Evolutionary conservation across 2,888 invertebrate genomes (phyloP).

Genomic region (Silvanus unidentatus): DNA sequence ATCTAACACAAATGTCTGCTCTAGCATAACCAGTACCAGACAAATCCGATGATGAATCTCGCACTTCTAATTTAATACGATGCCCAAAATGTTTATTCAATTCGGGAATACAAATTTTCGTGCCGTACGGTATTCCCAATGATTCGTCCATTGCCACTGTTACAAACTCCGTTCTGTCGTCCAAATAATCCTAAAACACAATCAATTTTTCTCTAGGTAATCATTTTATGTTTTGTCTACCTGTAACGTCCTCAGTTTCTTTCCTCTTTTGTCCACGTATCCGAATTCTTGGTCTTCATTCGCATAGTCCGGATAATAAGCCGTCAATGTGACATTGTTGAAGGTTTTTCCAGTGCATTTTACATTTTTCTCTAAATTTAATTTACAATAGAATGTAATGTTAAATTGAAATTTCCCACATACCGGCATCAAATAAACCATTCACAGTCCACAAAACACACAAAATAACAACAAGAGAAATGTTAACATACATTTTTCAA

Average conservation of each 20-base stretch:
- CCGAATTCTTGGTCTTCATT: slow-evolving; percentile 44
- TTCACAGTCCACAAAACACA: not conserved
- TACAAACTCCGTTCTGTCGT: slow-evolving; percentile 46
- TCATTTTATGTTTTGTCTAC: slow-evolving; percentile 32
- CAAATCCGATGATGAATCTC: slow-evolving; percentile 46
- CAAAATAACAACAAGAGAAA: not conserved
- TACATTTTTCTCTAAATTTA: no score
- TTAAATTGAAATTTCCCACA: not conserved
- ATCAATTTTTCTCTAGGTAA: not conserved
- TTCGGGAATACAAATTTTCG: slow-evolving; percentile 49
- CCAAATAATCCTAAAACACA: slow-evolving; percentile 47
- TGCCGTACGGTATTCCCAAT: slow-evolving; percentile 45
- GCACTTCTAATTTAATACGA: slow-evolving; percentile 45
- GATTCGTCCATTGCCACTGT: slow-evolving; percentile 49
- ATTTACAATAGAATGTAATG: no score
- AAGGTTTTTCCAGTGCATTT: slow-evolving; percentile 43
- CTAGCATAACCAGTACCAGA: slow-evolving; percentile 41
- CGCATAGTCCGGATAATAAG: slow-evolving; percentile 48
- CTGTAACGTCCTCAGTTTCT: slow-evolving; percentile 47
- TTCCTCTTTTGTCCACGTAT: slow-evolving; percentile 44
- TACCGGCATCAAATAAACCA: slow-evolving; percentile 2
- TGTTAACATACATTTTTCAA: no score
- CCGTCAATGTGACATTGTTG: slow-evolving; percentile 47
- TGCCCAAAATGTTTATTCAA: slow-evolving; percentile 48
- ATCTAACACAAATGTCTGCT: slow-evolving; percentile 50